Percentiles rank a stretch among this genome's conserved stretches.
These are phyloP conservation scores for Epicampocera succincta DNA, from an alignment of 2,888 invertebrate genomes.

Conservation along the genomic window DNA sequence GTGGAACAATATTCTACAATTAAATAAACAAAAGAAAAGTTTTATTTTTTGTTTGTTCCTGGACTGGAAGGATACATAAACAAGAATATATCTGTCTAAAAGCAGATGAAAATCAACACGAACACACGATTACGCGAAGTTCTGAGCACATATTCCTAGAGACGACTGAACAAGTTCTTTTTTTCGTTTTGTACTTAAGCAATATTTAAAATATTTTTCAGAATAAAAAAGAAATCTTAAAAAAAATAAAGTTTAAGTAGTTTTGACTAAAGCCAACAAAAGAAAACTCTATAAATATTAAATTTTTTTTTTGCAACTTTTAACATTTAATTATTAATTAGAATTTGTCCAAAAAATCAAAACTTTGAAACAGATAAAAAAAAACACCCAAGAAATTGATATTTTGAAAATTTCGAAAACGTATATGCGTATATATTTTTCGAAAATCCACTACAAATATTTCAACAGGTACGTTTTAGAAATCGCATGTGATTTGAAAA, in stretches of 20 bases:
- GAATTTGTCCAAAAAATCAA: no score
- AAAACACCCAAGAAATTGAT: no score
- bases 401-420: no score
- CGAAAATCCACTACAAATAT: no score
- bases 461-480: no score
- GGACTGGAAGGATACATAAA: constrained; percentile 31
- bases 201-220: background rate
- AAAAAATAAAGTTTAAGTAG: constrained; percentile 14
- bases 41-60: background rate
- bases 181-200: background rate
- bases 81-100: constrained; percentile 41
- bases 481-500: no score
- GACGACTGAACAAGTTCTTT: background rate
- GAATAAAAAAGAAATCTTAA: background rate
- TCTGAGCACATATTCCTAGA: background rate
- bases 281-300: no score
- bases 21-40: background rate
- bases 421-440: no score
- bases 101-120: constrained; percentile 52
- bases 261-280: background rate
- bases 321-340: no score
- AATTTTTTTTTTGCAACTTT: no score
- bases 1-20: constrained; percentile 19
- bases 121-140: constrained; percentile 38
- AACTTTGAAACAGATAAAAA: no score